These are phyloP conservation scores for Neoseiulus cucumeris DNA, from an alignment of 1,140 invertebrate species.

Conservation along the genomic window DNA sequence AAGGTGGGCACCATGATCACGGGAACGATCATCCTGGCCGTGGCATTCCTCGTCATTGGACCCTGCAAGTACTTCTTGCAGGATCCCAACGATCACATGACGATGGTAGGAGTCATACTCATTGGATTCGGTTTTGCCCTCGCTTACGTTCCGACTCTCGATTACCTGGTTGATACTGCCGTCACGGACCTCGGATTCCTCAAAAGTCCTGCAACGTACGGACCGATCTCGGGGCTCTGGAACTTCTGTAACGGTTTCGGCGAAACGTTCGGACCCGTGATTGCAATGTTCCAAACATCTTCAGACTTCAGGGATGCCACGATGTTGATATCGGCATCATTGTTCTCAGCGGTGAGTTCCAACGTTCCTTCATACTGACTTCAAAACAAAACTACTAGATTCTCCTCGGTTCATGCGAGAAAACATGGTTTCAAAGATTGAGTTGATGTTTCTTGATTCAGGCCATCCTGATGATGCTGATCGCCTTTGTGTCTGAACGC, in stretches of 20 bases:
- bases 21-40: background rate
- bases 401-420: too few species aligned
- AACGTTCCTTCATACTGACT: too few species aligned
- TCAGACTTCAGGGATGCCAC: background rate
- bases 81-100: background rate
- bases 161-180: background rate
- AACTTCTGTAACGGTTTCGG: slow-evolving; percentile 6
- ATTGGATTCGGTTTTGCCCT: background rate
- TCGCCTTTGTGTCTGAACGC: too few species aligned
- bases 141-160: background rate
- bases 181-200: background rate
- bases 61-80: background rate
- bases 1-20: slow-evolving; percentile 6
- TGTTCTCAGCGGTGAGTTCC: background rate
- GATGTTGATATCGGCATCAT: background rate
- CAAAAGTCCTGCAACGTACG: background rate
- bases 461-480: too few species aligned
- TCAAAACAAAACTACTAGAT: too few species aligned
- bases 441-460: too few species aligned
- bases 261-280: background rate
- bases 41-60: background rate
- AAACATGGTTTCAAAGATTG: too few species aligned
- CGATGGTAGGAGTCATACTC: background rate
- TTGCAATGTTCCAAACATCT: slow-evolving; percentile 1
- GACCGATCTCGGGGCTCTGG: background rate